These are phyloP conservation scores for Latrodectus elegans DNA, from an alignment of 2,888 invertebrate genomes.

Conservation along the genomic window DNA sequence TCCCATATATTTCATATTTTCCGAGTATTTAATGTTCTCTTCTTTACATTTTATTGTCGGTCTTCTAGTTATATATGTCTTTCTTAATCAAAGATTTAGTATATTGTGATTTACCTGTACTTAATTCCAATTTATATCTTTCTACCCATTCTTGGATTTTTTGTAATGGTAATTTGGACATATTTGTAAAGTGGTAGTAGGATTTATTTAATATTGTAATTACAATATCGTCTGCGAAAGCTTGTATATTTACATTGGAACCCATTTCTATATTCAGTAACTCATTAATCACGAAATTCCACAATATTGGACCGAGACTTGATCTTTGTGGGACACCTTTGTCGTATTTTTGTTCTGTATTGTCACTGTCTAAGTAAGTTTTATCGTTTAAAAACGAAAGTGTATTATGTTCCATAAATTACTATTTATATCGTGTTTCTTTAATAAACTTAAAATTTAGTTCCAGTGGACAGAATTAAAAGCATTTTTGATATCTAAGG, in stretches of 20 bases:
- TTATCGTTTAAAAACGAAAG: too few species aligned
- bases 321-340: background rate
- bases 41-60: too few species aligned
- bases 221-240: background rate
- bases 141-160: background rate
- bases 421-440: background rate
- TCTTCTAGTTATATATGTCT: too few species aligned
- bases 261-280: background rate
- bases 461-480: background rate
- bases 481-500: background rate
- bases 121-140: background rate
- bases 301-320: background rate
- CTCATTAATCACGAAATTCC: background rate
- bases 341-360: background rate
- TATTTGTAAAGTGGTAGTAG: too few species aligned
- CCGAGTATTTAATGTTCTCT: too few species aligned
- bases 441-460: background rate
- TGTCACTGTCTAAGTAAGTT: too few species aligned
- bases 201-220: background rate
- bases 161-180: too few species aligned
- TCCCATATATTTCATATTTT: background rate
- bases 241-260: background rate
- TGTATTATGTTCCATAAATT: too few species aligned
- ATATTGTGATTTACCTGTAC: too few species aligned
- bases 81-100: too few species aligned